These are phyloP conservation scores for Acromyrmex heyeri DNA, from an alignment of 1,140 invertebrate genomes.

Conservation along the genomic window DNA sequence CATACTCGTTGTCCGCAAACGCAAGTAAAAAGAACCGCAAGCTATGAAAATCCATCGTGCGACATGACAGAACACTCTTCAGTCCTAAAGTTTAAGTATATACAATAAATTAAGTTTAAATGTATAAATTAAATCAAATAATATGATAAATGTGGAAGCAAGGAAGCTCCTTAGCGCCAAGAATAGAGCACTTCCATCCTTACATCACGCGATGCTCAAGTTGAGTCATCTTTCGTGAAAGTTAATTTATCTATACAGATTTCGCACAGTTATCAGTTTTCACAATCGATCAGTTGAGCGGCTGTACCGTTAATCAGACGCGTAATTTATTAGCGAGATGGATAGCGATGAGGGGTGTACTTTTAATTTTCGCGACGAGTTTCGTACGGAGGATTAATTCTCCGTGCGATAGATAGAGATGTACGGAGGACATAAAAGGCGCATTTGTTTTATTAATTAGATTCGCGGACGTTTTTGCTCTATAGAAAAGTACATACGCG, in stretches of 20 bases:
- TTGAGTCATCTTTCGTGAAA: not conserved
- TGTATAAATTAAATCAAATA: slow-evolving; percentile 18
- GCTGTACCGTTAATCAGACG: slow-evolving; percentile 27
- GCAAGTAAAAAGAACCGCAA: not conserved
- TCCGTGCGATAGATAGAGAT: not conserved
- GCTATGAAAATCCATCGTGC: slow-evolving; percentile 14
- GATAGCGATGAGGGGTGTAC: not conserved
- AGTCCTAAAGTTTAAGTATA: not conserved
- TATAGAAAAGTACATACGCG: slow-evolving; percentile 37
- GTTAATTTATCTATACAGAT: slow-evolving; percentile 24
- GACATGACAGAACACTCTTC: not conserved
- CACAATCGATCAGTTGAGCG: slow-evolving; percentile 12
- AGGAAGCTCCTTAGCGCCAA: not conserved
- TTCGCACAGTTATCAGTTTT: slow-evolving; percentile 1
- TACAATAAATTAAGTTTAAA: not conserved
- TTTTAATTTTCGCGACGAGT: slow-evolving; percentile 33
- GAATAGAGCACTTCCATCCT: not conserved
- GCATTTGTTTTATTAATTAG: slow-evolving; percentile 48
- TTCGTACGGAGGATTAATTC: not conserved
- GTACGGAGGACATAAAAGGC: not conserved
- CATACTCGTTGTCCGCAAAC: slow-evolving; percentile 32
- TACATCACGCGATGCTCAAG: not conserved
- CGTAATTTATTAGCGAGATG: slow-evolving; percentile 34
- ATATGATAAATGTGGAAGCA: not conserved
- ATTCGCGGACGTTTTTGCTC: not conserved